Percentiles rank a stretch among this genome's conserved stretches.
phyloP scores from a whole-genome alignment of 1,140 invertebrate genomes.

The Leptinotarsa lineolata region DNA sequence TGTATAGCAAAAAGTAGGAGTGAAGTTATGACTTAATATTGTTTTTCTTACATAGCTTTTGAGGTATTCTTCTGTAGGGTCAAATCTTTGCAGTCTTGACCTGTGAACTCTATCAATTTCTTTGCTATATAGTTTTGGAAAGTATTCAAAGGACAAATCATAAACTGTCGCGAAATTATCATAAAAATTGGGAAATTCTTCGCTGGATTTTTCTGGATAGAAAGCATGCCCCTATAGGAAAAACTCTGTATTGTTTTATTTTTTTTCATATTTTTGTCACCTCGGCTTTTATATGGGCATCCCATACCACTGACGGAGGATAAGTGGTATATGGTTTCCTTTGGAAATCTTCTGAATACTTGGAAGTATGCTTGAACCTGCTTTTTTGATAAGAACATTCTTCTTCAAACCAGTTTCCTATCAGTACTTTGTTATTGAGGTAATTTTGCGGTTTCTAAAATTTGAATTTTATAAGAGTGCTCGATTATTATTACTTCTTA shows the following conservation, averaged over 20 bases:
- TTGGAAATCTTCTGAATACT: conserved; percentile 16
- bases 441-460: conserved; percentile 24
- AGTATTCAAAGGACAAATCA: conserved; percentile 38
- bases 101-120: conserved; percentile 19
- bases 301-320: conserved; percentile 26
- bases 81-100: background rate
- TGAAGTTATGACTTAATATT: background rate
- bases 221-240: conserved; percentile 16
- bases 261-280: conserved; percentile 10
- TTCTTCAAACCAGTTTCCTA: conserved; percentile 35
- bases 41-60: conserved; percentile 31
- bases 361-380: conserved; percentile 14
- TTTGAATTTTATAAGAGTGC: too few relatives aligned
- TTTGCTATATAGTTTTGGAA: conserved; percentile 25
- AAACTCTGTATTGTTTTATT: background rate
- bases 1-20: conserved; percentile 8
- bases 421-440: conserved; percentile 18
- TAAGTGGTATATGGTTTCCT: conserved; percentile 22
- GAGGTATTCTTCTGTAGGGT: conserved; percentile 31
- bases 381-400: conserved; percentile 23
- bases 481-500: too few relatives aligned
- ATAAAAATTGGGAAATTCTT: conserved; percentile 31
- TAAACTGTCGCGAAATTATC: conserved; percentile 35
- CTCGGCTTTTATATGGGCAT: conserved; percentile 32
- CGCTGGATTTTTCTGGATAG: conserved; percentile 11